A percentile compares a stretch with the other conserved stretches of the same genome.
Evolutionary conservation across 1,140 invertebrate genomes (phyloP).

Genomic region (Panonychus citri): DNA sequence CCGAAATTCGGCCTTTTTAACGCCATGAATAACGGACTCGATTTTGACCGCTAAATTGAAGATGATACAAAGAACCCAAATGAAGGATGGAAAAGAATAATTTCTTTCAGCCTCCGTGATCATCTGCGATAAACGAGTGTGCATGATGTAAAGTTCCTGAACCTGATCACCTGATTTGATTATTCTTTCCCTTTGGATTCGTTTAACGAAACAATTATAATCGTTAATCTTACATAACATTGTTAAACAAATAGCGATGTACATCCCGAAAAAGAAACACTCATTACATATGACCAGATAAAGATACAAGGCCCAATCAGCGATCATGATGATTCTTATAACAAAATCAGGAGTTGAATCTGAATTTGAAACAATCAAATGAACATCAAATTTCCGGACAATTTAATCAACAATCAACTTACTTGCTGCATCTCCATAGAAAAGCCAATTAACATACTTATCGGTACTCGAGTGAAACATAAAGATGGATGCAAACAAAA

Average conservation of each 20-base stretch:
- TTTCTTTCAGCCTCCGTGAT: background rate
- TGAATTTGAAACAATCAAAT: background rate
- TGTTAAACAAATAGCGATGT: background rate
- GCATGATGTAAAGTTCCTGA: background rate
- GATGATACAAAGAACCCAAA: background rate
- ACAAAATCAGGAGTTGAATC: background rate
- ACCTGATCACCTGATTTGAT: background rate
- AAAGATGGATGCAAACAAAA: background rate
- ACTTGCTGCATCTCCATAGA: background rate
- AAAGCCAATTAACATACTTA: background rate
- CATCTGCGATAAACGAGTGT: background rate
- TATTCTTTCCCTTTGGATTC: background rate
- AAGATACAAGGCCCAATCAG: slow-evolving; percentile 1
- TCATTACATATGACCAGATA: slow-evolving; percentile 1
- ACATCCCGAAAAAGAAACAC: background rate
- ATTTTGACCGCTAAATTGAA: slow-evolving; percentile 1
- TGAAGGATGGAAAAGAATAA: background rate
- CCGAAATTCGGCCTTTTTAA: background rate
- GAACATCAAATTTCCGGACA: too few relatives aligned
- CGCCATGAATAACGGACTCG: background rate
- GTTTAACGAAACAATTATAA: background rate
- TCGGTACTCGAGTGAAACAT: background rate
- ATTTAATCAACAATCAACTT: background rate
- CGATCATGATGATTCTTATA: background rate
- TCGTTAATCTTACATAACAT: background rate